phyloP scores from a whole-genome alignment of 2,113 vertebrate species.

The Pseudorhombus dupliciocellatus region DNA sequence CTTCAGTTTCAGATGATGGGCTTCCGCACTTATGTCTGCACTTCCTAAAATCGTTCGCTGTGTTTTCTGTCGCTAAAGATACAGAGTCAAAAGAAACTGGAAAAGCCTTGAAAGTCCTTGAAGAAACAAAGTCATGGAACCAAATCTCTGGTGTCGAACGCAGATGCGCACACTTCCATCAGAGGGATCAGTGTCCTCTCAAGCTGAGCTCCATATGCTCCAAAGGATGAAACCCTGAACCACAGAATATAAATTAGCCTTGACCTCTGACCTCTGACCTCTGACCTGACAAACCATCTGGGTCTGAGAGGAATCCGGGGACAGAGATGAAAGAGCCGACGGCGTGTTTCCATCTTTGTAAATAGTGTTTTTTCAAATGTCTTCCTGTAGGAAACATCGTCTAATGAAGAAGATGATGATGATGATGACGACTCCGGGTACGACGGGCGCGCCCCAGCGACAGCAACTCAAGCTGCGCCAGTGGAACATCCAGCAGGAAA shows the following conservation, averaged over 20 bases:
- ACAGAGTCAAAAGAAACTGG: no score
- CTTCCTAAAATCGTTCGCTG: no score
- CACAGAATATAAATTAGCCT: constrained; percentile 43
- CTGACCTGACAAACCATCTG: constrained; percentile 41
- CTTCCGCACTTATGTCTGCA: no score
- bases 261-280: neutral
- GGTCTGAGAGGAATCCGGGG: neutral
- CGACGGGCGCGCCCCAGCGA: rapidly evolving
- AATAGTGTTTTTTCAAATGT: neutral
- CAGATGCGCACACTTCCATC: constrained; percentile 16
- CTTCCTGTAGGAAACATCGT: neutral
- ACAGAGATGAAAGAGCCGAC: neutral
- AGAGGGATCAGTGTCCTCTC: constrained; percentile 23
- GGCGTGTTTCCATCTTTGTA: no score
- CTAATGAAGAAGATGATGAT: neutral
- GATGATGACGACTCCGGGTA: neutral
- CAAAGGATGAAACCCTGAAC: constrained; percentile 35
- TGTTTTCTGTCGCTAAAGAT: no score
- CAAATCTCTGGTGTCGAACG: no score
- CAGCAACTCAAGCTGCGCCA: neutral
- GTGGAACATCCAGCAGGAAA: neutral
- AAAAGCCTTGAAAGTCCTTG: no score
- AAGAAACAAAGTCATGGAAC: no score
- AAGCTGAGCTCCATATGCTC: constrained; percentile 44
- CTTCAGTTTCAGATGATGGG: no score